Percentiles rank a stretch among this genome's conserved stretches.
These are phyloP conservation scores for Nemotelus nigrinus DNA, from an alignment of 2,888 invertebrate genomes.

Conservation along the genomic window DNA sequence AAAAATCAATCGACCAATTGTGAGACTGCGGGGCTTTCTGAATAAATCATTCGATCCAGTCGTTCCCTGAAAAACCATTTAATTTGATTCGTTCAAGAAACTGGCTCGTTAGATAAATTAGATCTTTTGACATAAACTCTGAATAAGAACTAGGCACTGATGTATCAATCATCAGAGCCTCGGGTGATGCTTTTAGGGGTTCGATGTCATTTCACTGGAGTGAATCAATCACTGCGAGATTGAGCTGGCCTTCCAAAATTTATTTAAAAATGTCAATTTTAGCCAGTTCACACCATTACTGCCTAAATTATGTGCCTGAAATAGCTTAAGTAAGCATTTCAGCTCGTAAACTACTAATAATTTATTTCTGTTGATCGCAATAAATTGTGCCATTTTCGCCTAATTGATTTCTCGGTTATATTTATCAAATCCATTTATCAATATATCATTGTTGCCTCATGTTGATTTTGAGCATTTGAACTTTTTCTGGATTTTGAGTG, in stretches of 20 bases:
- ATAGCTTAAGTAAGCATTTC: neutral
- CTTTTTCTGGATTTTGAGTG: too few relatives aligned
- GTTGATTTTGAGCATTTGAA: too few relatives aligned
- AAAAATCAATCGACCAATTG: too few relatives aligned
- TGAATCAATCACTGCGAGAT: too few relatives aligned
- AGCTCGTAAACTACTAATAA: neutral
- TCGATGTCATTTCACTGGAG: too few relatives aligned
- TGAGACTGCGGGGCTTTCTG: too few relatives aligned
- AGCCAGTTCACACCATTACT: too few relatives aligned
- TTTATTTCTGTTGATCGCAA: neutral
- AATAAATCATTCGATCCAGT: neutral
- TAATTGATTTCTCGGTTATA: neutral
- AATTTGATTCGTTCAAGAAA: constrained; percentile 9
- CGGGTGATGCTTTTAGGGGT: too few relatives aligned
- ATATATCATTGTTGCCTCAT: neutral
- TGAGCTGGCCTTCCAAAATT: too few relatives aligned
- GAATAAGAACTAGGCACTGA: too few relatives aligned
- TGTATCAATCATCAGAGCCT: too few relatives aligned
- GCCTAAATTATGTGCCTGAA: neutral
- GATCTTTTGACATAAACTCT: neutral
- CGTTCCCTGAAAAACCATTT: constrained; percentile 10
- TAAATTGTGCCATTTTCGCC: neutral
- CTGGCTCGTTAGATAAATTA: neutral
- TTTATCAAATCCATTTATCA: neutral
- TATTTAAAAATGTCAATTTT: too few relatives aligned